phyloP scores from a whole-genome alignment of 2,888 invertebrate genomes.

The Netelia fuscicornis region DNA sequence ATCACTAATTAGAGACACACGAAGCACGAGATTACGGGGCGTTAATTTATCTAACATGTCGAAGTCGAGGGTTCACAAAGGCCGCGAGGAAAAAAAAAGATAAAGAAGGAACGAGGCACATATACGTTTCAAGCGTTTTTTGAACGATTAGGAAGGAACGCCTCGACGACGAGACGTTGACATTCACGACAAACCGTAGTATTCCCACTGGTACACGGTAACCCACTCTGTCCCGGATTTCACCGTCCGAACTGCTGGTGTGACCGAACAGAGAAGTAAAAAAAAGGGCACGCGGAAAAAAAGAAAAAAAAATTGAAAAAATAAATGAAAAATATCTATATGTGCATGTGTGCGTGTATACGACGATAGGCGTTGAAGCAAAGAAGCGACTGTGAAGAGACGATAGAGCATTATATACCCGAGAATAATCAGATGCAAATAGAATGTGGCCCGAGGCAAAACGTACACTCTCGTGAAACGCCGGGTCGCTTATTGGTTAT shows the following conservation, averaged over 20 bases:
- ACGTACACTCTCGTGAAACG: conserved; percentile 40
- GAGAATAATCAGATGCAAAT: conserved; percentile 69
- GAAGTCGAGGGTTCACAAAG: conserved; percentile 29
- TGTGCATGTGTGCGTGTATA: neutral
- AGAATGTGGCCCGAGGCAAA: conserved; percentile 62
- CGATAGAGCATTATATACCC: conserved; percentile 43
- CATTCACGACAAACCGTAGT: conserved; percentile 21
- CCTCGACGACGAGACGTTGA: conserved; percentile 7
- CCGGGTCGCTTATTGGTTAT: conserved; percentile 56
- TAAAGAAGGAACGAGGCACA: neutral
- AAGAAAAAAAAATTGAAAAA: neutral
- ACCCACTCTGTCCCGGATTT: conserved; percentile 47
- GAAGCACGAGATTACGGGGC: conserved; percentile 20
- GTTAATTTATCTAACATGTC: conserved; percentile 63
- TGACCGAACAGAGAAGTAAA: conserved; percentile 28
- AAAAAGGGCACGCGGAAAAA: conserved; percentile 19
- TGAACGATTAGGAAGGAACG: conserved; percentile 50
- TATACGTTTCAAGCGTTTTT: conserved; percentile 25
- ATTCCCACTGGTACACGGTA: neutral
- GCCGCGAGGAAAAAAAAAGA: conserved; percentile 8
- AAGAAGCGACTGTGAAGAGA: conserved; percentile 32
- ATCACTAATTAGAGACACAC: conserved; percentile 57
- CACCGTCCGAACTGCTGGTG: conserved; percentile 15
- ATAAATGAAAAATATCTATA: conserved; percentile 26
- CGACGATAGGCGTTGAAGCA: conserved; percentile 3